Base-by-base conservation (phyloP, 2,797 vertebrate genomes). In the Rhinoraja longicauda region DNA sequence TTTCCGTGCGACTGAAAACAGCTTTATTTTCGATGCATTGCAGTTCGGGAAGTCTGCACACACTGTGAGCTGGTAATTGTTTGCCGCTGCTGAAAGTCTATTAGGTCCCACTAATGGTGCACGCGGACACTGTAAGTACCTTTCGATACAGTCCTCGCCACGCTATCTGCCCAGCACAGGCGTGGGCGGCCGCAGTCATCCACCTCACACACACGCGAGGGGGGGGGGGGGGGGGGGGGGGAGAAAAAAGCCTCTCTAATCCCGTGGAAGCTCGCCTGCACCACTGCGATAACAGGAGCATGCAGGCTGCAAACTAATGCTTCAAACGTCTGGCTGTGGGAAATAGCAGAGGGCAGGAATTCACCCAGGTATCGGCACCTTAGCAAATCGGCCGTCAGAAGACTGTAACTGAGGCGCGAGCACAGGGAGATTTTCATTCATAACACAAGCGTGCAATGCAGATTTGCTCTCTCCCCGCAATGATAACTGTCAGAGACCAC, bases 11-110 rank as follows among this genome's bases (percentile, higher is more conserved):
- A 91, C 24, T 9, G 39, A 73, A 45, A 26, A 53, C 70, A 70
- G 90, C 90, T 92, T 73, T 73, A 92, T 92, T 92, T 92, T n/a
- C 39, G 26, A 92, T 73, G 36, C 90, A 53, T 24, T 7, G 53
- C 70, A 92, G 90, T 53, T 10, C 13, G 53, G 72, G 45, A 92
- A 75, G 36, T 75, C 70, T 45, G 36, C 13, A 13, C 70, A 29
- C 24, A 12, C 45, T 19, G 36, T 4, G 1, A 5, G 24, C 67
- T 53, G 45, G 45, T 91, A 29, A 91, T 91, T 70, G 39, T 90
- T 73, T 29, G 29, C 90, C 45, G 39, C 26, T 73, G 36, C 39
- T 75, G 70, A 26, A 92, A 75, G 90, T 53, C 90, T 92, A 92
- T 92, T 92, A 92, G 72, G 36, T 73, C 13, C 12, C 90, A 53